Base-by-base conservation (phyloP, 2,797 vertebrate genomes). In the Neomorphus geoffroyi region DNA sequence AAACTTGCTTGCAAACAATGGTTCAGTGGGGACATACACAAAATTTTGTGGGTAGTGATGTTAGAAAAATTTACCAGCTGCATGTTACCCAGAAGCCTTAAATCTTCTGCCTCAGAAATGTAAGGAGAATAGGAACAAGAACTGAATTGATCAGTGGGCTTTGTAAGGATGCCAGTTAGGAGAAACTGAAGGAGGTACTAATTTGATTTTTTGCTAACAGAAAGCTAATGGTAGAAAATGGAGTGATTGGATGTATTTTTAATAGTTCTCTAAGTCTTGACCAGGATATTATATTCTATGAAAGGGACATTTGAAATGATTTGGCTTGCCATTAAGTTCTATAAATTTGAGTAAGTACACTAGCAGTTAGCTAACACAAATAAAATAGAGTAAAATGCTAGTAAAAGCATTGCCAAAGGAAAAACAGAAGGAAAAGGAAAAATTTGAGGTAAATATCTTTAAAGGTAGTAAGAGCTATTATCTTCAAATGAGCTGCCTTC, bases 1-100 rank as follows among this genome's bases (percentile, higher is more conserved):
- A 92, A 91, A 46, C 41, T 90, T 88, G 77, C 86, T 95, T 93
- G 79, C 92, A 91, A 96, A 86, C 94, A 94, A 46, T 96, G 77
- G 58, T 88, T 96, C 46, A 61, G 4, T 84, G 85, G 77, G 46
- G 1, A 1, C 70, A 19, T 64, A 90, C 82, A 81, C 77, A 64
- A 88, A 95, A 81, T 62, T 70, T 58, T 92, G 87, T 50, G 89
- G 85, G 75, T 83, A 84, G 80, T 64, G 53, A 80, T 87, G 92
- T 92, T 82, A 90, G 85, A 95, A 96, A 93, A 84, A 88, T 79
- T 91, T 79, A 75, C 93, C 89, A 86, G 70, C 65, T 92, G 60
- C 28, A 11, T 86, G 80, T 94, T 91, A 90, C 54, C 72, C 82
- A 86, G 62, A 89, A 95, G 43, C 45, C 50, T 71, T 71, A 27